Conservation (phyloP, 2,113 vertebrate species). For the cat (Felis catus) region DNA sequence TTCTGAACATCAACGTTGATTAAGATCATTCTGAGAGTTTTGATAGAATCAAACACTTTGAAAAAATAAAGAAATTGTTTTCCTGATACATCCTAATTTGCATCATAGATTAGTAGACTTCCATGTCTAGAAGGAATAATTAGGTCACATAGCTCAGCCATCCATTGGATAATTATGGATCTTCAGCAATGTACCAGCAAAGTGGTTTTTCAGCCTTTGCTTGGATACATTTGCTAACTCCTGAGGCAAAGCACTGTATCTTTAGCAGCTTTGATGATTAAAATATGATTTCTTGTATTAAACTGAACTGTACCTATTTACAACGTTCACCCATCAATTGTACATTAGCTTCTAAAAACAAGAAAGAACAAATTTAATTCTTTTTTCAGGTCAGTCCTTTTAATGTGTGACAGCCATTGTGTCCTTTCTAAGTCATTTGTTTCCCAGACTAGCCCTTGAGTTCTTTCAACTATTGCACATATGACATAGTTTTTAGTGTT, state of each 20-base stretch:
- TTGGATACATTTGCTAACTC: not conserved
- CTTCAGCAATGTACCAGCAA: not conserved
- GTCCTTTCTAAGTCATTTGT: not conserved
- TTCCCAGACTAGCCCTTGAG: not conserved
- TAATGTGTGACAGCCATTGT: not conserved
- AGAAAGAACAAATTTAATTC: not conserved
- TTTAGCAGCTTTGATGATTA: slow-evolving; percentile 6
- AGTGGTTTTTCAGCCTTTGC: not conserved
- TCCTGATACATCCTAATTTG: not conserved
- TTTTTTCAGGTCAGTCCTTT: not conserved
- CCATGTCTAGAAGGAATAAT: not conserved
- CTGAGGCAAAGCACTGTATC: not conserved
- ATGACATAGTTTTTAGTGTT: not conserved
- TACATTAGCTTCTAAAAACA: not conserved
- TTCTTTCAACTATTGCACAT: not conserved
- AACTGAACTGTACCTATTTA: not conserved
- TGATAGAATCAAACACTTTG: not conserved
- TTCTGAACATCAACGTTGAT: not conserved
- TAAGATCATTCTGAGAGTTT: not conserved
- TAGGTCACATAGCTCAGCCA: not conserved
- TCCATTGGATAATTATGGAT: not conserved
- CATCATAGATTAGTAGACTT: not conserved
- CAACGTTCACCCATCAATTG: not conserved
- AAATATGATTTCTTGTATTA: not conserved
- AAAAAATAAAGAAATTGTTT: not conserved